Evolutionary conservation across 2,113 vertebrate species (phyloP).

Genomic region (Stegostoma tigrinum): DNA sequence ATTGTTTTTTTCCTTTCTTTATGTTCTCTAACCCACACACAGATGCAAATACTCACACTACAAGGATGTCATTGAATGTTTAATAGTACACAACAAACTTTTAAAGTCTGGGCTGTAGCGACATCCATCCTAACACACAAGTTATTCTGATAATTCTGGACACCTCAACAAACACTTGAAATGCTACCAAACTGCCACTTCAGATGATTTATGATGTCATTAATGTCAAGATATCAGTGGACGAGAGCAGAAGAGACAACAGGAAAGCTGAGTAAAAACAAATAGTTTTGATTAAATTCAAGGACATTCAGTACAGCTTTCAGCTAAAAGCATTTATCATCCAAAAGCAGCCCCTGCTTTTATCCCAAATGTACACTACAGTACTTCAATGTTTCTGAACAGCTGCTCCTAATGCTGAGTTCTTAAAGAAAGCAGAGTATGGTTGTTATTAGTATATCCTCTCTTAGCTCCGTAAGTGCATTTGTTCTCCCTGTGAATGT

Average conservation of each 20-base stretch:
- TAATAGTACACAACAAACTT: constrained; percentile 35
- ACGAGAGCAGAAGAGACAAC: constrained; percentile 94
- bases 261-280: constrained; percentile 91
- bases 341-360: constrained; percentile 80
- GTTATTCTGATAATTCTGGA: constrained; percentile 62
- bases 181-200: constrained; percentile 82
- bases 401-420: constrained; percentile 14
- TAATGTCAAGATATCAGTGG: constrained; percentile 99
- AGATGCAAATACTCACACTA: neutral
- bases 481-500: constrained; percentile 22
- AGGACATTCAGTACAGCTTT: constrained; percentile 94
- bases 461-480: constrained; percentile 5
- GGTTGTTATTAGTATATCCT: neutral
- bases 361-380: constrained; percentile 59
- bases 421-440: constrained; percentile 23
- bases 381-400: constrained; percentile 36
- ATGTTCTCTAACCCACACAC: neutral
- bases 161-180: constrained; percentile 73
- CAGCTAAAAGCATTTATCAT: constrained; percentile 96
- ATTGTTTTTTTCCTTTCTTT: neutral
- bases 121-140: constrained; percentile 55
- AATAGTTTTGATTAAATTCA: constrained; percentile 99
- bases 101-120: neutral
- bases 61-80: constrained; percentile 29
- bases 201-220: constrained; percentile 95